Conservation (phyloP, 1,140 invertebrate genomes). For the Eurosta solidaginis region DNA sequence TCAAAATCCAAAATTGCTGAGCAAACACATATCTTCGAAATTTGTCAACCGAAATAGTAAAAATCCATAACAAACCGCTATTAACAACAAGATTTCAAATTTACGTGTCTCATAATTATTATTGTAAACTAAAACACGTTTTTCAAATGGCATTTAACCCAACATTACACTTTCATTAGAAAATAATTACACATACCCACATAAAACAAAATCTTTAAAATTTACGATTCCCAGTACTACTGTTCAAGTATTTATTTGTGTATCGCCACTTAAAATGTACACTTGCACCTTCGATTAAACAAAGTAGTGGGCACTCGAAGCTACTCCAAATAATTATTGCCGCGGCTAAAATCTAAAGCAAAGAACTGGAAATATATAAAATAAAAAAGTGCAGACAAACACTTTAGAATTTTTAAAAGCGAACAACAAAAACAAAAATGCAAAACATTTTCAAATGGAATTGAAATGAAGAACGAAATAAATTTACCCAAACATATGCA, state of each 20-base stretch:
- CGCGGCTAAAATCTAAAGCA: neutral
- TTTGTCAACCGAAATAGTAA: too few species aligned
- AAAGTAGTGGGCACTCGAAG: neutral
- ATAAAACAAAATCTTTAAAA: neutral
- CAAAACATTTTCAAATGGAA: slow-evolving; percentile 9
- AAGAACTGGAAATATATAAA: neutral
- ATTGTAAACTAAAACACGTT: neutral
- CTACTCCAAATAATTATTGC: neutral
- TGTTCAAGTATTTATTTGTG: too few species aligned
- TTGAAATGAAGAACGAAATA: neutral
- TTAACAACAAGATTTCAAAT: too few species aligned
- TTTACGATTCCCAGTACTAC: neutral
- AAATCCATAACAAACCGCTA: too few species aligned
- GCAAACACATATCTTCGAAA: too few species aligned
- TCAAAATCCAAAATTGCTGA: too few species aligned
- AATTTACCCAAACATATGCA: neutral
- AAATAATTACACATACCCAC: neutral
- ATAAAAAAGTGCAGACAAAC: neutral
- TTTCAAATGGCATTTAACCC: neutral
- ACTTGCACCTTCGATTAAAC: neutral
- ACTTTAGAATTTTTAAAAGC: neutral
- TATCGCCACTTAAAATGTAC: neutral
- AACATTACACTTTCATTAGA: neutral
- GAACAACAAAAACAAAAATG: neutral
- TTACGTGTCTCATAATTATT: neutral